Evolutionary conservation across 2,888 invertebrate species (phyloP).

Genomic region (Rotaria socialis): DNA sequence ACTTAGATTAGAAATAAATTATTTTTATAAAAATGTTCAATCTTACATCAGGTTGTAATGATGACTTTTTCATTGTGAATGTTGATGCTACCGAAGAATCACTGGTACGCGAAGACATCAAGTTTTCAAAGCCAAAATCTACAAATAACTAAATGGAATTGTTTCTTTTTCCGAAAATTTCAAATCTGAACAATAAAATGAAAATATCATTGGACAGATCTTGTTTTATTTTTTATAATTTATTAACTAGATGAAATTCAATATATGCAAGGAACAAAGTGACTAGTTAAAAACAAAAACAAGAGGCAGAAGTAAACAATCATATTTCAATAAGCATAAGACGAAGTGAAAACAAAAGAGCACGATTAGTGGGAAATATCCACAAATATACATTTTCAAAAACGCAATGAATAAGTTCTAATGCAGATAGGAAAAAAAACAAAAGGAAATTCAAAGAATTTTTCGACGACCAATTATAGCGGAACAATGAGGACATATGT

Average conservation of each 20-base stretch:
- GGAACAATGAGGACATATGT: neutral
- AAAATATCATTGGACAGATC: neutral
- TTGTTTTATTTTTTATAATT: neutral
- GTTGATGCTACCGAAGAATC: neutral
- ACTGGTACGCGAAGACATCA: neutral
- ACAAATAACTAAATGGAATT: neutral
- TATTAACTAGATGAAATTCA: neutral
- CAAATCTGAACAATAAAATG: too few species aligned
- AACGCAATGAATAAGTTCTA: neutral
- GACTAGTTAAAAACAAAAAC: too few species aligned
- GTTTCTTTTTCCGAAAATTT: neutral
- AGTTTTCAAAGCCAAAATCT: neutral
- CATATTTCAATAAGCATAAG: too few species aligned
- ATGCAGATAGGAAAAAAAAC: neutral
- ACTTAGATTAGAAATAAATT: neutral
- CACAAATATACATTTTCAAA: neutral
- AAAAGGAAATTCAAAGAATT: neutral
- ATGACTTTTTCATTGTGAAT: neutral
- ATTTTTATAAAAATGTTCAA: neutral
- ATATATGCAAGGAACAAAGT: neutral
- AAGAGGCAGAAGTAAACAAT: too few species aligned
- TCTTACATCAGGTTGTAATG: neutral
- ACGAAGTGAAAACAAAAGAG: neutral
- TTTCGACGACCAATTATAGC: neutral
- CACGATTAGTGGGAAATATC: neutral